phyloP scores from a whole-genome alignment of 2,888 invertebrate species.

The Latrodectus hesperus region DNA sequence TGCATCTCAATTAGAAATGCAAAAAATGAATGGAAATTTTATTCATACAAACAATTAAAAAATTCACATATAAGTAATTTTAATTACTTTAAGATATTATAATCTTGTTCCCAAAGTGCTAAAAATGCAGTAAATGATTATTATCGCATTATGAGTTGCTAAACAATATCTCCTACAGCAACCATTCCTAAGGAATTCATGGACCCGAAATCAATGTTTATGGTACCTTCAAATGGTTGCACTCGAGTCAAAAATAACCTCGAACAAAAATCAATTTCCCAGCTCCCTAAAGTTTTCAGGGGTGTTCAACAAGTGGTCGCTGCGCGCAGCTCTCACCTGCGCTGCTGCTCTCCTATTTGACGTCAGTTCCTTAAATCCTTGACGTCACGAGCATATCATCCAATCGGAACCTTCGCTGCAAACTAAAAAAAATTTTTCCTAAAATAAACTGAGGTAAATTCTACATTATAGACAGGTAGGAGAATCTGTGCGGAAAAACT shows the following conservation, averaged over 20 bases:
- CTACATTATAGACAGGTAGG: not conserved
- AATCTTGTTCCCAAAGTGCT: too few species aligned
- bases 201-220: not conserved
- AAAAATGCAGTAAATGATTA: too few species aligned
- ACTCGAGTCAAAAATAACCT: slow-evolving; percentile 32
- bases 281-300: slow-evolving; percentile 32
- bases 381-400: slow-evolving; percentile 19
- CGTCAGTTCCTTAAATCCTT: slow-evolving; percentile 34
- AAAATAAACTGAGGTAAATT: not conserved
- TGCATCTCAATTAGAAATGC: too few species aligned
- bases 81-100: too few species aligned
- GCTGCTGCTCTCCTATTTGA: slow-evolving; percentile 22
- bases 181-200: not conserved
- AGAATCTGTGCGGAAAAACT: too few species aligned
- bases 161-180: too few species aligned
- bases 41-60: too few species aligned
- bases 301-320: slow-evolving; percentile 54
- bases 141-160: too few species aligned
- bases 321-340: slow-evolving; percentile 48
- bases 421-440: not conserved
- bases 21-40: too few species aligned
- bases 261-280: slow-evolving; percentile 56
- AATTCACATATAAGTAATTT: too few species aligned
- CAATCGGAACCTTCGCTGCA: not conserved
- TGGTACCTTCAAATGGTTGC: not conserved